A percentile compares a stretch with the other conserved stretches of the same genome.
These are phyloP conservation scores for Idaea aversata DNA, from an alignment of 2,888 invertebrate species.

Conservation along the genomic window DNA sequence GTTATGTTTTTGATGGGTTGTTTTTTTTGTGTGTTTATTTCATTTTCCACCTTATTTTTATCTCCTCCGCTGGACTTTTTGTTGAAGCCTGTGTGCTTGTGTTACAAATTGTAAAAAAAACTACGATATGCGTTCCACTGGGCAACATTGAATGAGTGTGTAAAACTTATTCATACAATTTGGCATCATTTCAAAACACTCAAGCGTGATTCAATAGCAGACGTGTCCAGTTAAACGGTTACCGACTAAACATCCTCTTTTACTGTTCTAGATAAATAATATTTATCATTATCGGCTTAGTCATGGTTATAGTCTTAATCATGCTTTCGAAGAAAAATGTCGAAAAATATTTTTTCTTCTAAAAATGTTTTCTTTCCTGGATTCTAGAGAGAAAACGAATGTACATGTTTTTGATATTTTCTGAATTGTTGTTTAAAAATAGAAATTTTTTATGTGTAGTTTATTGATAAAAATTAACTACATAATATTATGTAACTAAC, in stretches of 20 bases:
- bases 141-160: background rate
- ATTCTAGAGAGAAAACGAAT: no score
- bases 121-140: background rate
- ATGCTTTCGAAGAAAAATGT: background rate
- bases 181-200: constrained; percentile 1
- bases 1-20: no score
- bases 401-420: no score
- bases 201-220: background rate
- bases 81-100: background rate
- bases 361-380: no score
- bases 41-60: no score
- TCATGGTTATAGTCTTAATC: background rate
- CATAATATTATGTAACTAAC: no score
- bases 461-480: no score
- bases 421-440: no score
- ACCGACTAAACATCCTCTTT: background rate
- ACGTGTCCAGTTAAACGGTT: background rate
- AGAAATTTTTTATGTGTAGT: no score
- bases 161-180: background rate
- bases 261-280: background rate
- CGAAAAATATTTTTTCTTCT: background rate
- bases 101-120: background rate
- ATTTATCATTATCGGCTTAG: background rate
- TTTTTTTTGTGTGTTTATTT: no score
- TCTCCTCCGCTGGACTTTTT: no score